Conservation (phyloP, 2,797 vertebrate genomes). For the Sebastolobus alascanus region DNA sequence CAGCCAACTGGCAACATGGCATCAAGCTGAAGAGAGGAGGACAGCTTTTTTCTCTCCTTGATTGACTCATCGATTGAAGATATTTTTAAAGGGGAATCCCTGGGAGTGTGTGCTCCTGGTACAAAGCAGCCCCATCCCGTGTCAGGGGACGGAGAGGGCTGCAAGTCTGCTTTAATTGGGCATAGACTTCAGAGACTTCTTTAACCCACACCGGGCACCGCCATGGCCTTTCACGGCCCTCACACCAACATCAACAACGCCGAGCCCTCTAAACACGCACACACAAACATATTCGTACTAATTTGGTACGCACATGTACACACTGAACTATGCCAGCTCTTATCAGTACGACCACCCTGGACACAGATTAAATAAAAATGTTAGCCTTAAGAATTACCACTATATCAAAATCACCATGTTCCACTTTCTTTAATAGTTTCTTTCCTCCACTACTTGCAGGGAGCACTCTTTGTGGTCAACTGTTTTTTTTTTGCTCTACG, state of each 20-base stretch:
- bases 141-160: conserved; percentile 83
- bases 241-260: conserved; percentile 76
- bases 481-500: conserved; percentile 24
- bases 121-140: conserved; percentile 85
- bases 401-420: conserved; percentile 66
- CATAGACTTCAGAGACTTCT: conserved; percentile 85
- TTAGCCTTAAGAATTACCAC: conserved; percentile 73
- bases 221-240: conserved; percentile 81
- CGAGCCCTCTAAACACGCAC: conserved; percentile 57
- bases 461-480: conserved; percentile 49
- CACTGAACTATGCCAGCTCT: conserved; percentile 71
- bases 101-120: conserved; percentile 86
- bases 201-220: conserved; percentile 82
- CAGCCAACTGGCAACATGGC: conserved; percentile 89
- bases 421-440: conserved; percentile 75
- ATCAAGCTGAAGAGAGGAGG: conserved; percentile 86
- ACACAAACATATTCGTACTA: conserved; percentile 62
- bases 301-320: conserved; percentile 70
- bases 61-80: conserved; percentile 92
- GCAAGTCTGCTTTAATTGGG: conserved; percentile 87
- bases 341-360: conserved; percentile 81
- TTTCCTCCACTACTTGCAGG: conserved; percentile 49
- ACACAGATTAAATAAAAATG: conserved; percentile 74
- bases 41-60: conserved; percentile 86
- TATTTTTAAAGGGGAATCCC: conserved; percentile 92